Evolutionary conservation across 2,113 vertebrate species (phyloP), one percentile per base, ranked within the genome.

Genomic region (Podarcis muralis): DNA sequence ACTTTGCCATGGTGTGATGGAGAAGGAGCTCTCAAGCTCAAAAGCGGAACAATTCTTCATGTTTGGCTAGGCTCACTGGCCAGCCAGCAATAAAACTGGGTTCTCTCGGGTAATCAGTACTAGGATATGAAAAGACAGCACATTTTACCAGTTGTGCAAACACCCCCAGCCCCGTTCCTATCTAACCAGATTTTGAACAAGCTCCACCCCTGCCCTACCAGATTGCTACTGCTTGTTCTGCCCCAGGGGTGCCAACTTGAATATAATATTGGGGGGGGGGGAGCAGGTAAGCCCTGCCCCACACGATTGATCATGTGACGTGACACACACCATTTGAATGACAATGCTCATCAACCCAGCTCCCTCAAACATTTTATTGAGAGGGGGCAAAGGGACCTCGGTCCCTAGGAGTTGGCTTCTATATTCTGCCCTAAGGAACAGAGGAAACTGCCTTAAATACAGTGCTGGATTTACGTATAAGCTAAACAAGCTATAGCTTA

Each of bases 1-100:
- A 96, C 95, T 95, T 95, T 90, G 71, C 85, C 43, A 82, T 83
- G 72, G 84, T 57, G 91, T 94, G 93, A 85, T 91, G 81, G 83
- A 93, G 91, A 84, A 93, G 89, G 91, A 53, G 81, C 59, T 88
- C 40, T 83, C 37, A 25, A 77, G 62, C 87, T 68, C 62, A 48
- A 78, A 86, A 48, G 75, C 59, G 68, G 59, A 78, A 35, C 81
- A 68, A 53, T 66, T 53, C 59, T 57, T 37, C 43, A 37, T n/a
- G n/a, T 76, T 77, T 68, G 15, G 23, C 59, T 32, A 20, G 5
- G 13, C 5, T 83, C 75, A 40, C 65, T 62, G 77, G n/a, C 72
- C 22, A 32, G 23, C 62, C n/a, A 35, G 81, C 62, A 75, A 48
- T 71, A 37, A 77, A 83, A 68, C 30, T 53, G 87, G 71, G 65